phyloP scores from a whole-genome alignment of 2,113 vertebrate species.

The Hoplias malabaricus region DNA sequence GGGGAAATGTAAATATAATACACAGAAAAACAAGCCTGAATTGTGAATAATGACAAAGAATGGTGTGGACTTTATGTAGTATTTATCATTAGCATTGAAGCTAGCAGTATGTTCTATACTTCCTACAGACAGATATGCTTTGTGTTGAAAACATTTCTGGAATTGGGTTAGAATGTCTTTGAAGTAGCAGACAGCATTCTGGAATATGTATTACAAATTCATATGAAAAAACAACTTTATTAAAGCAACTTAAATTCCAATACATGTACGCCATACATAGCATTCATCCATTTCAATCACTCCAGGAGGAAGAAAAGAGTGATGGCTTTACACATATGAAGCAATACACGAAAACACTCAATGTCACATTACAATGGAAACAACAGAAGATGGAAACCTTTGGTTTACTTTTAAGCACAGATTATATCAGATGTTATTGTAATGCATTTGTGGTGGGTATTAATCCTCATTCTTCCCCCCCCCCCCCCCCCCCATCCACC shows the following conservation, averaged over 20 bases:
- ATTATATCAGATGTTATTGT: not conserved
- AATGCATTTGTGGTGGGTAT: constrained; percentile 11
- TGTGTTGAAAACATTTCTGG: no score
- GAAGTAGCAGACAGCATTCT: not conserved
- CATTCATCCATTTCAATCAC: constrained; percentile 13
- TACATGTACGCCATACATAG: constrained; percentile 12
- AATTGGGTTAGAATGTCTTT: no score
- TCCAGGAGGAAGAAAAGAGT: not conserved
- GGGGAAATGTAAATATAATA: no score
- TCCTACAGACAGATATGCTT: no score
- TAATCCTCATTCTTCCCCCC: no score
- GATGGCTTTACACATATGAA: constrained; percentile 5
- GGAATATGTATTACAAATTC: constrained; percentile 7
- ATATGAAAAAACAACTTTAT: constrained; percentile 42
- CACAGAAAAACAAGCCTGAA: no score
- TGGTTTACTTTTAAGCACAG: not conserved
- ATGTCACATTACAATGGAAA: not conserved
- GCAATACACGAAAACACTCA: not conserved
- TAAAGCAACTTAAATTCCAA: constrained; percentile 22
- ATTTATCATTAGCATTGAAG: no score
- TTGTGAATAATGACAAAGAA: no score
- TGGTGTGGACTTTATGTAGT: no score
- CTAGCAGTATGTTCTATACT: no score
- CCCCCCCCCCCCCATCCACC: no score
- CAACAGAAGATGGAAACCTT: constrained; percentile 6